These are phyloP conservation scores for Macrocentrus cingulum DNA, from an alignment of 1,140 invertebrate genomes.

Conservation along the genomic window DNA sequence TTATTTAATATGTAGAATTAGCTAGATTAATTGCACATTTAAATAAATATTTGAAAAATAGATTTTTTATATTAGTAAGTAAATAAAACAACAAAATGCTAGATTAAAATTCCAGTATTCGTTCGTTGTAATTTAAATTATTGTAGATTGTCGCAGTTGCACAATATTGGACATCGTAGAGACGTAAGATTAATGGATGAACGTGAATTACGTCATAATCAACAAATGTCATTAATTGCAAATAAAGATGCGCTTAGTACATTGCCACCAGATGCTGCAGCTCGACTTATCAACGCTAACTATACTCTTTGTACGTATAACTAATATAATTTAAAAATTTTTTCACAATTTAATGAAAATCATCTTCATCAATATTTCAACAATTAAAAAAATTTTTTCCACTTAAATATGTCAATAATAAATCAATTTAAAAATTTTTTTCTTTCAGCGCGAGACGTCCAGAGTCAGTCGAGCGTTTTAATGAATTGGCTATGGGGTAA, in stretches of 20 bases:
- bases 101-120: neutral
- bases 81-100: too few species aligned
- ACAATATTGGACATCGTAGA: slow-evolving; percentile 69
- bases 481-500: slow-evolving; percentile 78
- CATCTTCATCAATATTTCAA: slow-evolving; percentile 26
- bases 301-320: slow-evolving; percentile 70
- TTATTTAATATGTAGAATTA: too few species aligned
- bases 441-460: slow-evolving; percentile 70
- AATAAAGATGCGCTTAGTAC: slow-evolving; percentile 68
- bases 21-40: too few species aligned
- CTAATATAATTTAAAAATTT: too few species aligned
- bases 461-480: slow-evolving; percentile 74
- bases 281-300: slow-evolving; percentile 69
- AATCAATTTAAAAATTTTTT: too few species aligned
- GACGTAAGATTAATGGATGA: slow-evolving; percentile 75
- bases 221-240: slow-evolving; percentile 72
- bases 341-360: slow-evolving; percentile 20
- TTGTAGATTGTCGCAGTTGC: slow-evolving; percentile 71
- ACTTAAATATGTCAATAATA: neutral
- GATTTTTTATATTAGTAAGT: too few species aligned
- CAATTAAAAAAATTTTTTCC: slow-evolving; percentile 26
- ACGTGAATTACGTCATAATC: slow-evolving; percentile 69
- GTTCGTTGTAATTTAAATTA: slow-evolving; percentile 37
- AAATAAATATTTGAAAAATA: too few species aligned
- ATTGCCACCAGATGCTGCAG: slow-evolving; percentile 67